Conservation (phyloP, 2,797 vertebrate species). For the Enteromius thamalakanensis region DNA sequence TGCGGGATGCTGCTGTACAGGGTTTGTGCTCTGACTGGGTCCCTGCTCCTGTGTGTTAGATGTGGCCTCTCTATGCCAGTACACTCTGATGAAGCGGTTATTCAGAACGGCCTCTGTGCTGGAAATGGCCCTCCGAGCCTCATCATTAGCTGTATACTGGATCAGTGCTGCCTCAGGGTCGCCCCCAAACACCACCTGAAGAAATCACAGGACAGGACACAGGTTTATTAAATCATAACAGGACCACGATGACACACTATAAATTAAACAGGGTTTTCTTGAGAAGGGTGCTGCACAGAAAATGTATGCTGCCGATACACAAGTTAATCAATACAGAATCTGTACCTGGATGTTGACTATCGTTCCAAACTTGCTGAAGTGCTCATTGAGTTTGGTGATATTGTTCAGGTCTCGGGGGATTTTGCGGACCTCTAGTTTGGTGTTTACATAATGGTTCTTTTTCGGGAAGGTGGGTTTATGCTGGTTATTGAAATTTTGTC, state of each 20-base stretch:
- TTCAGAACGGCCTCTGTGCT: conserved; percentile 94
- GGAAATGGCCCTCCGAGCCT: conserved; percentile 92
- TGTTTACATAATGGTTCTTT: conserved; percentile 92
- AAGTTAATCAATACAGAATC: background rate
- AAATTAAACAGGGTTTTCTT: background rate
- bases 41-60: conserved; percentile 76
- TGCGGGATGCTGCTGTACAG: conserved; percentile 66
- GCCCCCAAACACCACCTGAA: conserved; percentile 92
- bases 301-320: background rate
- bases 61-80: conserved; percentile 91
- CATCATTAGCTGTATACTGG: conserved; percentile 92
- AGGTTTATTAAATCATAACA: background rate
- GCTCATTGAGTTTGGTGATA: conserved; percentile 95
- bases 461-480: conserved; percentile 88
- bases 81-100: conserved; percentile 94
- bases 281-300: background rate
- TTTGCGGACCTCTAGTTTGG: conserved; percentile 94
- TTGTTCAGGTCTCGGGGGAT: conserved; percentile 95
- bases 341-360: conserved; percentile 98
- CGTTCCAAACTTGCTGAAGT: conserved; percentile 98
- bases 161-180: conserved; percentile 94
- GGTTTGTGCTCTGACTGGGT: conserved; percentile 62
- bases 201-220: background rate
- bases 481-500: conserved; percentile 89
- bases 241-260: background rate